A percentile compares a stretch with the other conserved stretches of the same genome.
phyloP scores from a whole-genome alignment of 2,888 invertebrate species.

The Chorisops tibialis region DNA sequence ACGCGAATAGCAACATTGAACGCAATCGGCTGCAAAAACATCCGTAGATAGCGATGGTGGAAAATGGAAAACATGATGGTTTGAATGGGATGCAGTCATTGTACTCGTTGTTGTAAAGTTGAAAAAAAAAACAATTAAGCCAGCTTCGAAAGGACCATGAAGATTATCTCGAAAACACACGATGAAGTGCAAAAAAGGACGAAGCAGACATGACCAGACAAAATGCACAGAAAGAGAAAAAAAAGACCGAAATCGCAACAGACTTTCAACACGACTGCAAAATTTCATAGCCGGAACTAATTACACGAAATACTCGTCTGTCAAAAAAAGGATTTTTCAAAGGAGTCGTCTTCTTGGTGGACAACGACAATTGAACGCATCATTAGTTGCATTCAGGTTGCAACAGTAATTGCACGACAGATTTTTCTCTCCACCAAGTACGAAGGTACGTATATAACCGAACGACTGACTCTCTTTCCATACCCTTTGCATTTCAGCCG shows the following conservation, averaged over 20 bases:
- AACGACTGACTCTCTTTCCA: too few relatives aligned
- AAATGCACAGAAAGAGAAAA: too few relatives aligned
- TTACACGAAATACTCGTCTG: constrained; percentile 16
- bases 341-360: constrained; percentile 16
- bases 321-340: constrained; percentile 20
- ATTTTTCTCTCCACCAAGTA: too few relatives aligned
- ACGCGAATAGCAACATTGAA: constrained; percentile 9
- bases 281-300: constrained; percentile 19
- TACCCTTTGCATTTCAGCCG: too few relatives aligned
- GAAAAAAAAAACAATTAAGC: constrained; percentile 16
- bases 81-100: constrained; percentile 1
- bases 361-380: constrained; percentile 24
- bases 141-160: not conserved
- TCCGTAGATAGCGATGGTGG: not conserved
- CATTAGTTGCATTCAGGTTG: constrained; percentile 23
- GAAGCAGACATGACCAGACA: too few relatives aligned
- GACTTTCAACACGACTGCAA: not conserved
- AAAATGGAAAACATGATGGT: constrained; percentile 2
- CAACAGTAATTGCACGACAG: constrained; percentile 21
- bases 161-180: not conserved
- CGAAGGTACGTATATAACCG: too few relatives aligned
- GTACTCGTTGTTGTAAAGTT: not conserved
- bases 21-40: constrained; percentile 13
- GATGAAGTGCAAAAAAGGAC: too few relatives aligned
- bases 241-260: too few relatives aligned